A percentile compares a stretch with the other conserved stretches of the same genome.
Conservation (phyloP, 1,140 invertebrate genomes). For the Drosophila melanogaster region Release_6_plus_ISO1_MT NT_033777.3:24380501-24381000, state of each 20-base stretch:
- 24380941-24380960: constrained; percentile 2
- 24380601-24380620: constrained; percentile 69
- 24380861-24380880: constrained; percentile 33
- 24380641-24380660: not conserved
- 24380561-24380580: constrained; percentile 44
- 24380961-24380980: constrained; percentile 40
- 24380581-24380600: constrained; percentile 75
- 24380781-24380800: constrained; percentile 82
- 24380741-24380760: constrained; percentile 63
- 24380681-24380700: too few species aligned
- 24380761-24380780: constrained; percentile 80
- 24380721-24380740: constrained; percentile 50
- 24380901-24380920: not conserved
- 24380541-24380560: constrained; percentile 14
- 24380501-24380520: constrained; percentile 58
- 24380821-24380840: constrained; percentile 25
- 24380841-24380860: constrained; percentile 73
- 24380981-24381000: constrained; percentile 57
- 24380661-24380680: too few species aligned
- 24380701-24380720: too few species aligned
- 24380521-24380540: constrained; percentile 67
- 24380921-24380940: constrained; percentile 60
- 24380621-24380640: constrained; percentile 26
- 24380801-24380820: constrained; percentile 79
- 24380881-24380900: constrained; percentile 34